phyloP scores from a whole-genome alignment of 92 coral and sea anemone genomes.

The Actinernus sp. region DNA sequence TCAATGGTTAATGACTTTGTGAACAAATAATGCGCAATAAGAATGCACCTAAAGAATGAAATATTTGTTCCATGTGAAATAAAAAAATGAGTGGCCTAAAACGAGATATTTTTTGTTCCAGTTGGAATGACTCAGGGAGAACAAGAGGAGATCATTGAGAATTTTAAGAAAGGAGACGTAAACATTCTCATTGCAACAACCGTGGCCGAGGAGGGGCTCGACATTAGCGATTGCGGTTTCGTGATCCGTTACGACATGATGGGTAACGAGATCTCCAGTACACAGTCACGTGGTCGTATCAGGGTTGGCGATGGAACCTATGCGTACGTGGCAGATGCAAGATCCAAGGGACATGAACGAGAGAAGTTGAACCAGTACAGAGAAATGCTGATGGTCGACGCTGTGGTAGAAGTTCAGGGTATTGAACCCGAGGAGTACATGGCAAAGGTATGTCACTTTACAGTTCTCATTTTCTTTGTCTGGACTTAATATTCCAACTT shows the following conservation, averaged over 20 bases:
- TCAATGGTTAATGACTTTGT: too few relatives aligned
- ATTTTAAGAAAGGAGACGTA: conserved; percentile 74
- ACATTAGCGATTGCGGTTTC: conserved; percentile 83
- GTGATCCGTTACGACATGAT: conserved; percentile 93
- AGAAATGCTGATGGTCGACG: conserved; percentile 55
- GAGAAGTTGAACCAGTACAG: conserved; percentile 33
- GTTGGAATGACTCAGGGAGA: conserved; percentile 81
- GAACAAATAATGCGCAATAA: too few relatives aligned
- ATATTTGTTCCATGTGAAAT: too few relatives aligned
- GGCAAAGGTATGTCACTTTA: conserved; percentile 53
- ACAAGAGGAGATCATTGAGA: conserved; percentile 80
- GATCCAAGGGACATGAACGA: conserved; percentile 40
- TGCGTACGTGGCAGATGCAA: conserved; percentile 21
- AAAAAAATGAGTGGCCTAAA: too few relatives aligned
- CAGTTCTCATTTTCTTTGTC: too few relatives aligned
- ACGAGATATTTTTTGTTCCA: too few relatives aligned
- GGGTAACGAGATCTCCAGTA: conserved; percentile 68
- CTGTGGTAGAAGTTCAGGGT: conserved; percentile 23
- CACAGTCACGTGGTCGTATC: conserved; percentile 73
- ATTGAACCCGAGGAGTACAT: conserved; percentile 25
- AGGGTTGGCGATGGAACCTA: conserved; percentile 38
- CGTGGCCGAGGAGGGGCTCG: conserved; percentile 96
- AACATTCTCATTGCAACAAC: conserved; percentile 91
- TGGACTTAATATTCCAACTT: too few relatives aligned
- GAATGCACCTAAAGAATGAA: too few relatives aligned